Conservation (phyloP, 1,140 invertebrate genomes). For the Callitettix versicolor region DNA sequence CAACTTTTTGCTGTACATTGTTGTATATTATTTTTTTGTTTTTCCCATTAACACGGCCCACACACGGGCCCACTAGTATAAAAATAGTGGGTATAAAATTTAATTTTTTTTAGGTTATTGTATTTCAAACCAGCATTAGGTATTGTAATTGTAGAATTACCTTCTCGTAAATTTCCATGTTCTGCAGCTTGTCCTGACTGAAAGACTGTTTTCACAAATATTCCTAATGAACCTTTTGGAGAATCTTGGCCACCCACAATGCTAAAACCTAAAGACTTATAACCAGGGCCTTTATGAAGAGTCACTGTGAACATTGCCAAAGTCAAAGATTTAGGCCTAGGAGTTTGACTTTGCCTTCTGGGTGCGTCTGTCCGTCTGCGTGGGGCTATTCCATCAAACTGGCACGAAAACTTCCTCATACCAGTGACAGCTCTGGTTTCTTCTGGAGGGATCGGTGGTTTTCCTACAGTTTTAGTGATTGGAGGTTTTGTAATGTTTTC, state of each 20-base stretch:
- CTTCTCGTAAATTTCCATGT: conserved; percentile 70
- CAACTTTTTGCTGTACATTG: too few species aligned
- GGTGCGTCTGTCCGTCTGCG: conserved; percentile 5
- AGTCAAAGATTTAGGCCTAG: conserved; percentile 48
- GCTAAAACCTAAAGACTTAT: conserved; percentile 81
- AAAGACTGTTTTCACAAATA: conserved; percentile 85
- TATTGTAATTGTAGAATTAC: too few species aligned
- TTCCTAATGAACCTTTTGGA: conserved; percentile 72
- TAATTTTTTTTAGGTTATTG: too few species aligned
- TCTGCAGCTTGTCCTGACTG: conserved; percentile 78
- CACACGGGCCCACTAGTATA: too few species aligned
- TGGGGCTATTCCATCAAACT: conserved; percentile 21
- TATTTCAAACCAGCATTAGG: too few species aligned
- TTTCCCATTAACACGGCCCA: too few species aligned
- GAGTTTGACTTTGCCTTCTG: conserved; percentile 10
- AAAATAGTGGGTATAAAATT: too few species aligned
- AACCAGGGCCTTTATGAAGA: conserved; percentile 72
- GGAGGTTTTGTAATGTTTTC: neutral
- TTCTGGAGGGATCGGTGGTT: conserved; percentile 18
- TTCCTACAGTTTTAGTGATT: neutral
- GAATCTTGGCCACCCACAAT: conserved; percentile 86
- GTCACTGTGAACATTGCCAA: conserved; percentile 62
- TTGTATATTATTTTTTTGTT: too few species aligned
- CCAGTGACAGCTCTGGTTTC: conserved; percentile 23
- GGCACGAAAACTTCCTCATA: conserved; percentile 30